Percentiles rank a stretch among this genome's conserved stretches.
Conservation (phyloP, 2,888 invertebrate genomes). For the Drosophila parthenogenetica region DNA sequence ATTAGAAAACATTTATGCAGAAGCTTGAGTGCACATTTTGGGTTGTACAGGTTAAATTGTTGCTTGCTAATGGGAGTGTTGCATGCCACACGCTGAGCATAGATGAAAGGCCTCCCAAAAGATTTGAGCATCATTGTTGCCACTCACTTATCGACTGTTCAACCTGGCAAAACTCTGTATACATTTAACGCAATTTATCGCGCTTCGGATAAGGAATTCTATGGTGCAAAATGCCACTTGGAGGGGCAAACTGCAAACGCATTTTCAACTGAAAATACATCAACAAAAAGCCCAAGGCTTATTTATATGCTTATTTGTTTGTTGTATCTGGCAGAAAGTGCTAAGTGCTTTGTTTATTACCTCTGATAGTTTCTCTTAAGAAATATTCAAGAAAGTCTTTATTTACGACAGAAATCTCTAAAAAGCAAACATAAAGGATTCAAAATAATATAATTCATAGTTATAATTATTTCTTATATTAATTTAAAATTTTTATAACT, state of each 20-base stretch:
- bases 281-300: slow-evolving; percentile 10
- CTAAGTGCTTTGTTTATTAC: slow-evolving; percentile 47
- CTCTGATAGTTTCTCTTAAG: neutral
- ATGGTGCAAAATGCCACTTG: slow-evolving; percentile 1
- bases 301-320: slow-evolving; percentile 52
- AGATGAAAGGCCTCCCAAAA: slow-evolving; percentile 26
- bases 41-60: slow-evolving; percentile 7
- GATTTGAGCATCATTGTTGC: slow-evolving; percentile 26
- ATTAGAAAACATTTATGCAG: slow-evolving; percentile 24
- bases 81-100: slow-evolving; percentile 43
- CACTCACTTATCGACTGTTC: slow-evolving; percentile 18
- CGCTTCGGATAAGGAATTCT: slow-evolving; percentile 28
- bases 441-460: neutral
- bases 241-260: slow-evolving; percentile 5
- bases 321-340: slow-evolving; percentile 51
- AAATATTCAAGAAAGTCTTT: neutral
- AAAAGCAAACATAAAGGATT: neutral
- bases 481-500: too few species aligned
- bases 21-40: neutral
- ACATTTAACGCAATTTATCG: slow-evolving; percentile 62
- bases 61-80: slow-evolving; percentile 33
- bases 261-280: slow-evolving; percentile 9
- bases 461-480: too few species aligned
- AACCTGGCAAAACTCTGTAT: slow-evolving; percentile 35
- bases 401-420: slow-evolving; percentile 12